These are phyloP conservation scores for Marmota monax DNA, from an alignment of 2,113 vertebrate species.

Conservation along the genomic window DNA sequence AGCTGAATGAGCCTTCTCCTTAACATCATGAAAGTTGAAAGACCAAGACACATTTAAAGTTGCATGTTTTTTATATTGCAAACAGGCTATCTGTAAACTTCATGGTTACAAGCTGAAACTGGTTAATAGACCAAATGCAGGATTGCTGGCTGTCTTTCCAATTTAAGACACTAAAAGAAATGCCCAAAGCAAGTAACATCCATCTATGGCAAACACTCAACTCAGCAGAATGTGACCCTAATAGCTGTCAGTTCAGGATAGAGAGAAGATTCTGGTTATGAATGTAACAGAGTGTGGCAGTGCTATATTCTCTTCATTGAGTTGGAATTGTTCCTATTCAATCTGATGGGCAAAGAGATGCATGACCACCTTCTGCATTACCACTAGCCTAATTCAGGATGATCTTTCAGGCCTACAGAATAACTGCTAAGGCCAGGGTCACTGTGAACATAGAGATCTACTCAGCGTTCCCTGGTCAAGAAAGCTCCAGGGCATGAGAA, in stretches of 20 bases:
- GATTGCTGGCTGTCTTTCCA: not conserved
- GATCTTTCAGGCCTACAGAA: not conserved
- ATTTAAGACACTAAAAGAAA: not conserved
- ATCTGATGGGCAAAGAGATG: not conserved
- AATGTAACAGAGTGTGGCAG: not conserved
- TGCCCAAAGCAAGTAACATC: not conserved
- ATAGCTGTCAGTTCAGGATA: not conserved
- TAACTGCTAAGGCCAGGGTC: not conserved
- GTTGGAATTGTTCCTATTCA: not conserved
- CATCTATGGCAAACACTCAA: not conserved
- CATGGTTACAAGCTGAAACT: constrained; percentile 27
- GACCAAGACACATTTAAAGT: not conserved
- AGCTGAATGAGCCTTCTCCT: not conserved
- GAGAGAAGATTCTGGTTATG: not conserved
- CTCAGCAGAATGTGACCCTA: not conserved
- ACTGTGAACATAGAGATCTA: not conserved
- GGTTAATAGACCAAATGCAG: constrained; percentile 39
- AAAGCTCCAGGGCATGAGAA: not conserved
- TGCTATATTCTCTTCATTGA: not conserved
- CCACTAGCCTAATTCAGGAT: not conserved
- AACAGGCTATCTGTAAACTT: constrained; percentile 27
- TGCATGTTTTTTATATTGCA: not conserved
- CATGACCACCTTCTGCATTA: not conserved
- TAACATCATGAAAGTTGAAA: constrained; percentile 2
- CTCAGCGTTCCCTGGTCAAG: not conserved